phyloP scores from a whole-genome alignment of 2,113 vertebrate species.

The Psettodes erumei region DNA sequence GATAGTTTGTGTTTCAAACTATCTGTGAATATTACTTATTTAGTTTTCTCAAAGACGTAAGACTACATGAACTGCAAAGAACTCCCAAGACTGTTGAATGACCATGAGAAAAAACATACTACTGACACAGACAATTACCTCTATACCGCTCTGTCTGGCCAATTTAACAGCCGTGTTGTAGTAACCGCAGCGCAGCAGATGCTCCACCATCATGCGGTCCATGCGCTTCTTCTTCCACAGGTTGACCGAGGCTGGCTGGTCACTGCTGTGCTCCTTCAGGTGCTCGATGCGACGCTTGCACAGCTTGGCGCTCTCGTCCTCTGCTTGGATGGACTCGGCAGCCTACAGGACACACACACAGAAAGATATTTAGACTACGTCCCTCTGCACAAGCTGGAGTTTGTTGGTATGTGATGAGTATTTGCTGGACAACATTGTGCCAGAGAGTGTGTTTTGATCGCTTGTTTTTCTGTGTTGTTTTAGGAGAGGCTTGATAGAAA shows the following conservation, averaged over 20 bases:
- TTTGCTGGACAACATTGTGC: not conserved
- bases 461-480: not conserved
- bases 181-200: slow-evolving; percentile 96
- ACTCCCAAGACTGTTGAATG: not conserved
- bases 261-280: slow-evolving; percentile 97
- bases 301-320: slow-evolving; percentile 97
- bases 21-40: not conserved
- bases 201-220: slow-evolving; percentile 99
- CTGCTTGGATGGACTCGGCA: slow-evolving; percentile 97
- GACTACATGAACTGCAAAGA: not conserved
- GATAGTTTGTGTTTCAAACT: not conserved
- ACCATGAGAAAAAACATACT: not conserved
- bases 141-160: slow-evolving; percentile 95
- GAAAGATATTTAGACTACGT: not conserved
- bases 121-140: slow-evolving; percentile 80
- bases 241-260: slow-evolving; percentile 92
- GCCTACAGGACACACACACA: slow-evolving; percentile 81
- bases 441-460: not conserved
- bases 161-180: slow-evolving; percentile 98
- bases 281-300: slow-evolving; percentile 98
- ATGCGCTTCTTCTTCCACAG: slow-evolving; percentile 99
- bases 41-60: not conserved
- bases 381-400: not conserved
- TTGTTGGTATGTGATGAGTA: not conserved
- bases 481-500: not conserved